Percentiles rank a stretch among this genome's conserved stretches.
Conservation (phyloP, 2,797 vertebrate species). For the Sebastes jordani region DNA sequence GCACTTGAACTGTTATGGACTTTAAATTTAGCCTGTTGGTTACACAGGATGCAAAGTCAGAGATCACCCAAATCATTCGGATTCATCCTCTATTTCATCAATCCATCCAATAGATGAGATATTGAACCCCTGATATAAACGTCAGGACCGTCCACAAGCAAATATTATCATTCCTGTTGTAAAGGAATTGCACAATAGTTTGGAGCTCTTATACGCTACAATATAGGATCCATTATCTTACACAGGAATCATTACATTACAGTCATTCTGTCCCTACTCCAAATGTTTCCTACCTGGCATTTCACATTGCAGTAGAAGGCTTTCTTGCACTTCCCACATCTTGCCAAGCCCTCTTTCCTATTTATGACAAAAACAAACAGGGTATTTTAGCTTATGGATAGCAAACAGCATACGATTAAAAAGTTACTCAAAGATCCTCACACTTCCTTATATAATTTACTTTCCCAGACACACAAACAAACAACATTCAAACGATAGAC, state of each 20-base stretch:
- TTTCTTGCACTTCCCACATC: slow-evolving; percentile 96
- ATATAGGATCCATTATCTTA: background rate
- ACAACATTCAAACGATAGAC: background rate
- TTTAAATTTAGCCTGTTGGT: background rate
- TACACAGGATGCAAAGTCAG: background rate
- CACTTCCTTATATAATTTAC: background rate
- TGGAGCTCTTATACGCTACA: background rate
- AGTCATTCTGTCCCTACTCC: background rate
- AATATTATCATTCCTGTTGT: background rate
- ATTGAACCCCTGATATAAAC: background rate
- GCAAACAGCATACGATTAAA: background rate
- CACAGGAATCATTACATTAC: background rate
- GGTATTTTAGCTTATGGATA: background rate
- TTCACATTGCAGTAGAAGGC: slow-evolving; percentile 94
- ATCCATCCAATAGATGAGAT: background rate
- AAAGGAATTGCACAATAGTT: background rate
- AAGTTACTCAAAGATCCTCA: background rate
- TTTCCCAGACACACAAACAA: background rate
- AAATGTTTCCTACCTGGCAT: slow-evolving; percentile 88
- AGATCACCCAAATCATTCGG: background rate
- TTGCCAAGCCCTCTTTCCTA: slow-evolving; percentile 94
- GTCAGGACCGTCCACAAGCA: background rate
- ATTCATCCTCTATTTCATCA: background rate
- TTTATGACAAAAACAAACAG: slow-evolving; percentile 36
- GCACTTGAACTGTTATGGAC: background rate